Percentiles rank a stretch among this genome's conserved stretches.
Conservation (phyloP, 2,888 invertebrate species). For the Idaea straminata region DNA sequence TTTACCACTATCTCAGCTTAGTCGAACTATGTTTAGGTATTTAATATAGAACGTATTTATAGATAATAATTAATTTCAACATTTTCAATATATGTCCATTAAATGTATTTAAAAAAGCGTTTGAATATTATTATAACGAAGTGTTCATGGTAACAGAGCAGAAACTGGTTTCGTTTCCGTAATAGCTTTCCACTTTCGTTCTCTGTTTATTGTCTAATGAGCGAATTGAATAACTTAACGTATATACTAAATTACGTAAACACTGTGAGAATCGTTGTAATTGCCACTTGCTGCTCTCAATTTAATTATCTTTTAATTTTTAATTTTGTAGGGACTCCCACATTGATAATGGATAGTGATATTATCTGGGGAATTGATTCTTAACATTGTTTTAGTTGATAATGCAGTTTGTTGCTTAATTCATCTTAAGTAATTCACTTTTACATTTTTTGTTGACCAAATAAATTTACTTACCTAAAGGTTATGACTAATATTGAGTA, state of each 20-base stretch:
- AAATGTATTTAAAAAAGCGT: not conserved
- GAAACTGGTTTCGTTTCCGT: constrained; percentile 60
- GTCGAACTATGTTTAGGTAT: too few species aligned
- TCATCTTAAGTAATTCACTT: not conserved
- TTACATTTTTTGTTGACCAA: not conserved
- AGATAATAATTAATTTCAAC: not conserved
- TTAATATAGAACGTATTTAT: not conserved
- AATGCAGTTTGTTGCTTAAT: constrained; percentile 8
- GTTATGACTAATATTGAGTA: not conserved
- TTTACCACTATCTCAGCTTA: too few species aligned
- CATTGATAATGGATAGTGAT: constrained; percentile 27
- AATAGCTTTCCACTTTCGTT: constrained; percentile 76
- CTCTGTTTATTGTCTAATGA: constrained; percentile 73
- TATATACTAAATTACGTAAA: constrained; percentile 74
- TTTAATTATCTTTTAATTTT: constrained; percentile 60
- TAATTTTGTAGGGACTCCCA: constrained; percentile 60
- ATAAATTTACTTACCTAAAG: not conserved
- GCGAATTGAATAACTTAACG: constrained; percentile 70
- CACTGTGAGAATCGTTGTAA: constrained; percentile 69
- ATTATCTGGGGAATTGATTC: constrained; percentile 5
- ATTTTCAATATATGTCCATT: not conserved
- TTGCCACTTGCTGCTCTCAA: constrained; percentile 56
- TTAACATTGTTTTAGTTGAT: constrained; percentile 6
- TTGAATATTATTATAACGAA: constrained; percentile 32
- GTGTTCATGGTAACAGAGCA: constrained; percentile 42